These are phyloP conservation scores for Drosophila sproati DNA, from an alignment of 1,140 invertebrate species.

Conservation along the genomic window DNA sequence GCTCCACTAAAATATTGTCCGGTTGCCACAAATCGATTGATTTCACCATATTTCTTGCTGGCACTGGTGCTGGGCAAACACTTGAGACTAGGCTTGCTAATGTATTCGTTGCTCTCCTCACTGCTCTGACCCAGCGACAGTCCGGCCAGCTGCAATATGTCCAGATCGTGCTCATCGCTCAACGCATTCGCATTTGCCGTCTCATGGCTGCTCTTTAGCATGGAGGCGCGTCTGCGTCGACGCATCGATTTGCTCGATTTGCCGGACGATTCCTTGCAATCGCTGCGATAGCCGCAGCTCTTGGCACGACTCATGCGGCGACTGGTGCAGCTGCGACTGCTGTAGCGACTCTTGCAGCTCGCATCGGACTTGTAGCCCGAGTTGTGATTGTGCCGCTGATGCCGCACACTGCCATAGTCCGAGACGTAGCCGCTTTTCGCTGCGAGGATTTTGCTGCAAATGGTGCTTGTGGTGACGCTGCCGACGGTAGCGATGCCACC, in stretches of 20 bases:
- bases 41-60: constrained; percentile 82
- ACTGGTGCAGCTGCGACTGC: constrained; percentile 86
- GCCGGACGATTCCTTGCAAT: constrained; percentile 69
- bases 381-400: constrained; percentile 85
- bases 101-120: constrained; percentile 81
- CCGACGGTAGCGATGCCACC: constrained; percentile 78
- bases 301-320: constrained; percentile 85
- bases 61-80: constrained; percentile 72
- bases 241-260: constrained; percentile 64
- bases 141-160: constrained; percentile 80
- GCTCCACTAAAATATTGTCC: constrained; percentile 75
- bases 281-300: constrained; percentile 84
- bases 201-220: constrained; percentile 73
- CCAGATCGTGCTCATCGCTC: constrained; percentile 72
- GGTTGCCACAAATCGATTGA: constrained; percentile 81
- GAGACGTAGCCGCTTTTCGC: constrained; percentile 87
- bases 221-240: constrained; percentile 84
- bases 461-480: constrained; percentile 85
- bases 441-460: constrained; percentile 86
- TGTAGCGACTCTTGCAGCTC: constrained; percentile 87
- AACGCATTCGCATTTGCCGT: constrained; percentile 11
- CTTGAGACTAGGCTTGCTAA: constrained; percentile 76
- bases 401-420: constrained; percentile 86
- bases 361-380: constrained; percentile 87
- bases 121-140: constrained; percentile 80